Evolutionary conservation across 2,888 invertebrate genomes (phyloP).

Genomic region (Rhynchonema sp.): DNA sequence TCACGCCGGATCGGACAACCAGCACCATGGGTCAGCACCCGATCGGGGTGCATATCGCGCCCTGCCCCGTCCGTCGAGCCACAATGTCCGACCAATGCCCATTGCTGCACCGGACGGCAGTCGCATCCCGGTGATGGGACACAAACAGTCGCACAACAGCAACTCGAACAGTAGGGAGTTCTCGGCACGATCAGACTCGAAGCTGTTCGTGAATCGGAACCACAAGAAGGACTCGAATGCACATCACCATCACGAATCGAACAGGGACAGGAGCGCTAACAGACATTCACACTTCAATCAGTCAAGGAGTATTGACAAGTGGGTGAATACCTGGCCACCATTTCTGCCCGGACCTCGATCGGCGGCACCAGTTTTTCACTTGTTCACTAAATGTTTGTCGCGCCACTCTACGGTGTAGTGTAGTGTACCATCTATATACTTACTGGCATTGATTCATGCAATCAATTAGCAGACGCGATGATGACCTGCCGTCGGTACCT

Average conservation of each 20-base stretch:
- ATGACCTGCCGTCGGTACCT: neutral
- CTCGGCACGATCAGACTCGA: slow-evolving; percentile 20
- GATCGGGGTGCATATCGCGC: neutral
- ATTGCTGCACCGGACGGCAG: neutral
- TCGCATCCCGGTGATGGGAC: neutral
- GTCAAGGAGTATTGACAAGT: no score
- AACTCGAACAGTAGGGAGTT: neutral
- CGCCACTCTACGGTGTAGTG: no score
- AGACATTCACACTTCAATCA: no score
- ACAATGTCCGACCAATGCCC: neutral
- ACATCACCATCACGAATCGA: no score
- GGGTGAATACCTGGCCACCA: no score
- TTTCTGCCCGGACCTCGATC: neutral
- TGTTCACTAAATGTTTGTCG: no score
- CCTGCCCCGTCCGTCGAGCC: neutral
- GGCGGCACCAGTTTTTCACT: neutral
- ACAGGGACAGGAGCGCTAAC: no score
- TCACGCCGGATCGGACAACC: neutral
- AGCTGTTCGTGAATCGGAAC: slow-evolving; percentile 15
- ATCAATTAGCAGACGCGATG: neutral
- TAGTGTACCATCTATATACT: no score
- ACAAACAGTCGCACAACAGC: neutral
- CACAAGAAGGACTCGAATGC: neutral
- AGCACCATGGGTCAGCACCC: neutral
- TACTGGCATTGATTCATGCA: no score